phyloP scores from a whole-genome alignment of 2,797 vertebrate genomes.

The Luscinia megarhynchos region DNA sequence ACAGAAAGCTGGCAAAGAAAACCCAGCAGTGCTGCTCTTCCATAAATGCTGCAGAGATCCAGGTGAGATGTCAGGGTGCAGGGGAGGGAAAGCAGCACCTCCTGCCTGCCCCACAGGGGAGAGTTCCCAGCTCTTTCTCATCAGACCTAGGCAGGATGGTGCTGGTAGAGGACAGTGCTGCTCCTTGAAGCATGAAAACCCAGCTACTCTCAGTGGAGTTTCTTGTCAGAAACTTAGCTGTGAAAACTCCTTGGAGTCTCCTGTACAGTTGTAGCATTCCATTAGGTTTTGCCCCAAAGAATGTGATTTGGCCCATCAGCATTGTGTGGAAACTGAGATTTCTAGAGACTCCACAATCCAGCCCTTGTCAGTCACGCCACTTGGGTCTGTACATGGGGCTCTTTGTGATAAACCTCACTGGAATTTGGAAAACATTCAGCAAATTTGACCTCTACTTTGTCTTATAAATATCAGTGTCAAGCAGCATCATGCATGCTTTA shows the following conservation, averaged over 20 bases:
- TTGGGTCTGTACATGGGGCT: constrained; percentile 44
- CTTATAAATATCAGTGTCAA: constrained; percentile 72
- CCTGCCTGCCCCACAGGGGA: neutral
- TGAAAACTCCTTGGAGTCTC: neutral
- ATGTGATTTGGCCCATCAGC: neutral
- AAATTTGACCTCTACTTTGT: constrained; percentile 71
- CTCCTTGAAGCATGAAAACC: neutral
- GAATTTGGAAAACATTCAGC: constrained; percentile 73
- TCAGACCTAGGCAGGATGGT: neutral
- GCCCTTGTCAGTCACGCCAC: constrained; percentile 42
- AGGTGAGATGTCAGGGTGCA: neutral
- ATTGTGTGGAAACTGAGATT: constrained; percentile 18
- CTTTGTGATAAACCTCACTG: constrained; percentile 70
- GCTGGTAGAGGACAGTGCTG: neutral
- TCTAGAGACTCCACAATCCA: constrained; percentile 39
- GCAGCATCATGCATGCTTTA: constrained; percentile 46
- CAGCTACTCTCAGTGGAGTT: neutral
- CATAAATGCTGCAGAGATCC: neutral
- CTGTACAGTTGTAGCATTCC: neutral
- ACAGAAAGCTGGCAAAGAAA: neutral
- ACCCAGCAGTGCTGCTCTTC: neutral
- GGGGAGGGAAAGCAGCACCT: neutral
- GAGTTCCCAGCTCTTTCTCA: neutral
- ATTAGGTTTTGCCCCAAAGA: constrained; percentile 12
- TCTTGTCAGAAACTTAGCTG: constrained; percentile 3